phyloP scores from a whole-genome alignment of 1,140 invertebrate genomes.

The Magallana ariakensis region DNA sequence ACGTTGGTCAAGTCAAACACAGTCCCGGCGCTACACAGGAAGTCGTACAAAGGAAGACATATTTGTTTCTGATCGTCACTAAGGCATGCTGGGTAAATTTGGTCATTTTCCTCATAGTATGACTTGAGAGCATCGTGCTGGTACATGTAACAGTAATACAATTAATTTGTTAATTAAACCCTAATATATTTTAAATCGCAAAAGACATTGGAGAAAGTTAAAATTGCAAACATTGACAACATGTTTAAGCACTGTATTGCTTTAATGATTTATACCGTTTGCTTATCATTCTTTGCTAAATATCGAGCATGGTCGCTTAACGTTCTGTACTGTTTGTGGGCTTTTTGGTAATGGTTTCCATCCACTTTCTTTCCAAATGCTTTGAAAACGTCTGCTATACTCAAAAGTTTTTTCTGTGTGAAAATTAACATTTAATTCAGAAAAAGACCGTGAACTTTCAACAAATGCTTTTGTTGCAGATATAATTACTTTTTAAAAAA shows the following conservation, averaged over 20 bases:
- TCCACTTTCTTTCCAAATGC: neutral
- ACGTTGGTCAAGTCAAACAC: neutral
- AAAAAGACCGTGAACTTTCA: no score
- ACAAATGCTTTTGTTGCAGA: no score
- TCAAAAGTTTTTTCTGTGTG: neutral
- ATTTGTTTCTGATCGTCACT: slow-evolving; percentile 10
- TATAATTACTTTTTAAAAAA: no score
- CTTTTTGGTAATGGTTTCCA: neutral
- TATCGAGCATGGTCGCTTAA: neutral
- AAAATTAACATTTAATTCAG: no score
- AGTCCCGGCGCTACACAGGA: neutral
- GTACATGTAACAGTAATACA: neutral
- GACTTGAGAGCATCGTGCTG: neutral
- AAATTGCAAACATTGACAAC: no score
- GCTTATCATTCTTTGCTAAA: neutral
- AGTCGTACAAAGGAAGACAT: slow-evolving; percentile 11
- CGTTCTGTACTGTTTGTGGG: neutral
- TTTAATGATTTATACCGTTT: neutral
- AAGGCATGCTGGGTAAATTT: neutral
- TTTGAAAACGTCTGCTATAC: neutral
- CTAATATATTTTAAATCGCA: no score
- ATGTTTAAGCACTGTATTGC: no score
- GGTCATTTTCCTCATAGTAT: neutral
- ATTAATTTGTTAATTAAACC: no score
- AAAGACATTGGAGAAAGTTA: no score